phyloP scores from a whole-genome alignment of 2,113 vertebrate species.

The Stercorarius parasiticus region DNA sequence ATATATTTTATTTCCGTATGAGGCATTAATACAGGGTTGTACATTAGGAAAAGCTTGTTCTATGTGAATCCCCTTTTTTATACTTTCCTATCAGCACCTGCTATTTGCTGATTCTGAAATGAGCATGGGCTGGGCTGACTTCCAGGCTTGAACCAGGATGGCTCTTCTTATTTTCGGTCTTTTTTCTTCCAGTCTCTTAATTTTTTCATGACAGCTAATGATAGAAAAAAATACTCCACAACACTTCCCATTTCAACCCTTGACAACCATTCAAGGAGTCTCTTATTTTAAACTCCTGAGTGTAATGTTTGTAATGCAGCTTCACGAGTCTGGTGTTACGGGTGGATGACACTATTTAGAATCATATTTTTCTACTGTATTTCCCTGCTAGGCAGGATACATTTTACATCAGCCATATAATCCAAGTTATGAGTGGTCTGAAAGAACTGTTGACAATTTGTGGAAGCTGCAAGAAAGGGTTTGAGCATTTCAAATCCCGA shows the following conservation, averaged over 20 bases:
- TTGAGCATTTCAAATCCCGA: neutral
- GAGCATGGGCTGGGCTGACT: neutral
- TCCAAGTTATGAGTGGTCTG: neutral
- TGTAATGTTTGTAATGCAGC: neutral
- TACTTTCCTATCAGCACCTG: neutral
- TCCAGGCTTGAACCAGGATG: neutral
- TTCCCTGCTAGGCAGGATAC: neutral
- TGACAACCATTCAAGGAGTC: neutral
- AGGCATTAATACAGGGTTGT: neutral
- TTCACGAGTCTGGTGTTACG: neutral
- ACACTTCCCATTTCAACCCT: neutral
- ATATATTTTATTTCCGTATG: neutral
- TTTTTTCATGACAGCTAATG: neutral
- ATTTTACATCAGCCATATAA: neutral
- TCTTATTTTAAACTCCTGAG: neutral
- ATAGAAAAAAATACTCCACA: neutral
- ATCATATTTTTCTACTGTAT: neutral
- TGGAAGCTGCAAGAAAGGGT: neutral
- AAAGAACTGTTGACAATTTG: neutral
- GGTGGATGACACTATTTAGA: neutral
- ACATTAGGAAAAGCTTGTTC: neutral
- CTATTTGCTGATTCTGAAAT: neutral
- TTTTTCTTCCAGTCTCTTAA: neutral
- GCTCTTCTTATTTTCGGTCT: neutral
- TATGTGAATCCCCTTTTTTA: neutral